Evolutionary conservation across 2,113 vertebrate genomes (phyloP).

Genomic region (Carassius carassius): DNA sequence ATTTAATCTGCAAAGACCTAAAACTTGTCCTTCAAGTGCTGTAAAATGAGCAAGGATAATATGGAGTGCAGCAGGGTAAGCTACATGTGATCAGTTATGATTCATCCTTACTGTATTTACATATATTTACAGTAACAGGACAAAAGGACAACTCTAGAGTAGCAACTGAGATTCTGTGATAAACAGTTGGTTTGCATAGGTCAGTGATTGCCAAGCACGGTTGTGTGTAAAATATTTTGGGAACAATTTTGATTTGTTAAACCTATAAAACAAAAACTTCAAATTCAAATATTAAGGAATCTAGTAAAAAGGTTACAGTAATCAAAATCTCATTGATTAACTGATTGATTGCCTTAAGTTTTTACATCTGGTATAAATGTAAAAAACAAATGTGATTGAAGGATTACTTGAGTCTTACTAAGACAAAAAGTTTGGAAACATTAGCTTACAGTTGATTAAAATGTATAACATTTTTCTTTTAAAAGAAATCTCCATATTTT

Average conservation of each 20-base stretch:
- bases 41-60: background rate
- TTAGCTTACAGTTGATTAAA: background rate
- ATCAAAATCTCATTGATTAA: background rate
- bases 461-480: background rate
- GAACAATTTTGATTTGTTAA: background rate
- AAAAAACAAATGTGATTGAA: background rate
- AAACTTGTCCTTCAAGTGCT: constrained; percentile 3
- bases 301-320: background rate
- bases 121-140: background rate
- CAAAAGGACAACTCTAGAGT: background rate
- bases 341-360: background rate
- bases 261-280: background rate
- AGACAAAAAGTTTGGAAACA: background rate
- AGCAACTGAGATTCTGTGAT: background rate
- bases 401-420: background rate
- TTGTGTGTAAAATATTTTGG: background rate
- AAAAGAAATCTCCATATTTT: background rate
- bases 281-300: background rate
- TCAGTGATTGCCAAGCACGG: background rate
- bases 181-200: background rate
- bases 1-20: background rate
- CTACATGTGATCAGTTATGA: background rate
- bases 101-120: background rate
- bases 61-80: background rate
- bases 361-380: background rate